Conservation (phyloP, 2,797 vertebrate genomes). For the Intellagama lesueurii region DNA sequence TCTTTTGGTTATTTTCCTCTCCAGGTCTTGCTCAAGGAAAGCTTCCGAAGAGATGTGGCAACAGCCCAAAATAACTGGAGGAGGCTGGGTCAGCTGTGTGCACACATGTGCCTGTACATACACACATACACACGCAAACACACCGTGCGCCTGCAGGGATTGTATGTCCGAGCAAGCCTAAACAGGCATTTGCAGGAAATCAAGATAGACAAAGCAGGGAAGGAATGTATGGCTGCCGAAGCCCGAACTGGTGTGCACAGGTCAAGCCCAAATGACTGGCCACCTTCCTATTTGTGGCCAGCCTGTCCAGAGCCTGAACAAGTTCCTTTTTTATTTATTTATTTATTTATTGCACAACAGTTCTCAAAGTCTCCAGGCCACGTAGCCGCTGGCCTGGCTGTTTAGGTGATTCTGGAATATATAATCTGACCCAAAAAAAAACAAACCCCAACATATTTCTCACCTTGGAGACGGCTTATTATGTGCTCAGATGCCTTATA, state of each 20-base stretch:
- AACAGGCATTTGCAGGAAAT: neutral
- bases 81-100: neutral
- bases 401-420: too few relatives aligned
- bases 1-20: neutral
- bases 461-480: too few relatives aligned
- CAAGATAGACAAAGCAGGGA: neutral
- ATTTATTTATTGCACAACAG: too few relatives aligned
- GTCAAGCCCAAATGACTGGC: neutral
- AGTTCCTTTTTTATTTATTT: too few relatives aligned
- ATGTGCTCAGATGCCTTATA: too few relatives aligned
- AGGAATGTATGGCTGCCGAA: neutral
- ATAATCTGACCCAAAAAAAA: too few relatives aligned
- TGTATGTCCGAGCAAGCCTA: neutral
- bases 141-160: neutral
- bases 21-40: neutral
- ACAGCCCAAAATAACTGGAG: neutral
- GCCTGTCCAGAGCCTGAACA: neutral
- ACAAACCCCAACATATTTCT: too few relatives aligned
- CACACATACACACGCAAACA: neutral
- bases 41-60: slow-evolving; percentile 25
- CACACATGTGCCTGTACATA: too few relatives aligned
- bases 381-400: too few relatives aligned
- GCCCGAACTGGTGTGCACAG: neutral
- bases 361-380: too few relatives aligned
- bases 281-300: neutral